Base-by-base conservation (phyloP, 2,888 invertebrate genomes). In the Panzeria rudis region DNA sequence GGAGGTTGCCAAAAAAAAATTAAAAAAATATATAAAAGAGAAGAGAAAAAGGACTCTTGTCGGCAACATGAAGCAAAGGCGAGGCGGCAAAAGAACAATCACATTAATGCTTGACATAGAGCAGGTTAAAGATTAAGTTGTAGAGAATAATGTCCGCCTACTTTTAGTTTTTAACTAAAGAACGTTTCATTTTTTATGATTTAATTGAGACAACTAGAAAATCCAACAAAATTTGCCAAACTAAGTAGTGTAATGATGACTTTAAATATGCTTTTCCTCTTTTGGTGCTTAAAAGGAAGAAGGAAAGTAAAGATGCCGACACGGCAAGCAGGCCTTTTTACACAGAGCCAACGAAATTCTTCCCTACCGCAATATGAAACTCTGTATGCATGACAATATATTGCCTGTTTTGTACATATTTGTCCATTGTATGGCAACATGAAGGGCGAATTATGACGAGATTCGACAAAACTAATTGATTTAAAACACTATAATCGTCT, bases 381-480 rank as follows among this genome's bases (percentile, higher is more conserved):
- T 62, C 11, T 69, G 75, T 54, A 35, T 54, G 54, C 61, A 15
- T n/a, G 15, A 47, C 13, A 20, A 17, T 47, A 15, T 13, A 11
- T n/a, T 52, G 78, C 41, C 52, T 71, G 78, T 78, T 71, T 52
- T 78, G 61, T 52, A 25, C 25, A 71, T 78, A 54, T 56, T 56
- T 79, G 75, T 15, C 59, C 75, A 75, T 75, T 85, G 85, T 85
- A 79, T 85, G 85, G 78, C 88, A 86, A 87, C 88, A 86, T 75
- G 80, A 86, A 85, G 87, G 88, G 86, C 87, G 89, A 89, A 90
- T 90, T 91, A 89, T 91, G 91, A 91, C 91, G 91, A 89, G 89
- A 89, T 85, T 90, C 90, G 90, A 92, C 91, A 92, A 92, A 92
- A 92, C 92, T 92, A 92, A 92, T 92, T 92, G 92, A 92, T 92